phyloP scores from a whole-genome alignment of 2,888 invertebrate species.

The Apeira syringaria region DNA sequence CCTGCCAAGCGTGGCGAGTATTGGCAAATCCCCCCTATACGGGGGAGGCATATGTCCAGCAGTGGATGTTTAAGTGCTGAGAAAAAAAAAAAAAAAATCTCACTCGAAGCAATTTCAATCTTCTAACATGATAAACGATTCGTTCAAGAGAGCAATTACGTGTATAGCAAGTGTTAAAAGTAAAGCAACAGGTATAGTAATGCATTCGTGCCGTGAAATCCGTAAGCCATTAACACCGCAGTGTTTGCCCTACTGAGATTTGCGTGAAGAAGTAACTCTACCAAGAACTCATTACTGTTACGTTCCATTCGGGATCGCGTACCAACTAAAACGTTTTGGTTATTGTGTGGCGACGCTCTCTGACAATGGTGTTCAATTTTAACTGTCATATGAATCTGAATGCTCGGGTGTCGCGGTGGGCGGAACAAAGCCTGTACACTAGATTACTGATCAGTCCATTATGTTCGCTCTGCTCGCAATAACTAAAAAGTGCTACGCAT shows the following conservation, averaged over 20 bases:
- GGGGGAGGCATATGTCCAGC: too few relatives aligned
- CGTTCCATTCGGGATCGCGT: conserved; percentile 1
- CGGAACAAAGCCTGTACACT: conserved; percentile 36
- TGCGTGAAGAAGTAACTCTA: conserved; percentile 29
- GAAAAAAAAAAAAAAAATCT: too few relatives aligned
- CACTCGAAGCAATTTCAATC: conserved; percentile 56
- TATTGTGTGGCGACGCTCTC: conserved; percentile 16
- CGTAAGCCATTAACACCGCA: conserved; percentile 58
- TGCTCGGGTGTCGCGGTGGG: conserved; percentile 26
- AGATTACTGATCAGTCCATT: too few relatives aligned
- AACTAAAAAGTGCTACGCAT: too few relatives aligned
- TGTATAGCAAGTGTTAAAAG: conserved; percentile 46
- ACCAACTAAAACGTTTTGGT: not conserved
- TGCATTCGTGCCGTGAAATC: conserved; percentile 57
- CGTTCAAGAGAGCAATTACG: conserved; percentile 71
- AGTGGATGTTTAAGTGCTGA: too few relatives aligned
- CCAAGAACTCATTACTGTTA: conserved; percentile 17
- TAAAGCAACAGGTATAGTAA: conserved; percentile 48
- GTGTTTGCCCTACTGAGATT: conserved; percentile 47
- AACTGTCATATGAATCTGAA: conserved; percentile 25
- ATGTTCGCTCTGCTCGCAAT: too few relatives aligned
- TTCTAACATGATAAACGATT: conserved; percentile 74
- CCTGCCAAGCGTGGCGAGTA: too few relatives aligned
- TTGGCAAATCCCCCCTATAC: too few relatives aligned
- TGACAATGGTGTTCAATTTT: conserved; percentile 27